Percentiles rank a stretch among this genome's conserved stretches.
Evolutionary conservation across 2,888 invertebrate species (phyloP).

Genomic region (Erebia aethiops): DNA sequence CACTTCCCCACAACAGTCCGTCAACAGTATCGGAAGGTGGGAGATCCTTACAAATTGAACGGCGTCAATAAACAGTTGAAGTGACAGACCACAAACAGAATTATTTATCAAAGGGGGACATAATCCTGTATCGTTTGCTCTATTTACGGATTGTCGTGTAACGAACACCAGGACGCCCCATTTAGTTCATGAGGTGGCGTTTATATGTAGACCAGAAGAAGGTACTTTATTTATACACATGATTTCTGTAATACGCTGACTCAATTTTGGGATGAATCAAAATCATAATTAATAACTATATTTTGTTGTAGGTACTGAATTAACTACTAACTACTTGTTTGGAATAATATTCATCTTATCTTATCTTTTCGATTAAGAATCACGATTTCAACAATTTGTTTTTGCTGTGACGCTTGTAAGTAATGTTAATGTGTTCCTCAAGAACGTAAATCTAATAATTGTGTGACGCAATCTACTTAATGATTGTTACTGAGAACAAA

Average conservation of each 20-base stretch:
- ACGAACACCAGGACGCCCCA: conserved; percentile 19
- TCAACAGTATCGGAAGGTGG: conserved; percentile 16
- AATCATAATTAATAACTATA: neutral
- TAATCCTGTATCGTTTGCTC: conserved; percentile 35
- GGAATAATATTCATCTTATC: no score
- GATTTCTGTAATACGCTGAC: neutral
- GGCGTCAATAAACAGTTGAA: conserved; percentile 37
- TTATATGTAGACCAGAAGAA: neutral
- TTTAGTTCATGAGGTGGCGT: neutral
- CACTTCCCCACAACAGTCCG: conserved; percentile 8
- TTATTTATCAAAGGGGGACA: conserved; percentile 31
- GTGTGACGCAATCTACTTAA: conserved; percentile 14
- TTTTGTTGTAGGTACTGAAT: neutral
- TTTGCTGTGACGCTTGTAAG: no score
- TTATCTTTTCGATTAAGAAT: no score
- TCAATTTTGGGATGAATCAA: neutral
- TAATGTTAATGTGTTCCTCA: no score
- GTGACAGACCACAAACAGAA: conserved; percentile 32
- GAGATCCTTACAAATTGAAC: conserved; percentile 21
- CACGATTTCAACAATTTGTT: no score
- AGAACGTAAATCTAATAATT: conserved; percentile 7
- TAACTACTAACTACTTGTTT: no score
- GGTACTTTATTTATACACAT: neutral
- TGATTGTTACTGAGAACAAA: conserved; percentile 18
- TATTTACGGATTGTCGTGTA: conserved; percentile 33